Percentiles rank a stretch among this genome's conserved stretches.
Conservation (phyloP, 2,888 invertebrate genomes). For the Uropetala carovei region DNA sequence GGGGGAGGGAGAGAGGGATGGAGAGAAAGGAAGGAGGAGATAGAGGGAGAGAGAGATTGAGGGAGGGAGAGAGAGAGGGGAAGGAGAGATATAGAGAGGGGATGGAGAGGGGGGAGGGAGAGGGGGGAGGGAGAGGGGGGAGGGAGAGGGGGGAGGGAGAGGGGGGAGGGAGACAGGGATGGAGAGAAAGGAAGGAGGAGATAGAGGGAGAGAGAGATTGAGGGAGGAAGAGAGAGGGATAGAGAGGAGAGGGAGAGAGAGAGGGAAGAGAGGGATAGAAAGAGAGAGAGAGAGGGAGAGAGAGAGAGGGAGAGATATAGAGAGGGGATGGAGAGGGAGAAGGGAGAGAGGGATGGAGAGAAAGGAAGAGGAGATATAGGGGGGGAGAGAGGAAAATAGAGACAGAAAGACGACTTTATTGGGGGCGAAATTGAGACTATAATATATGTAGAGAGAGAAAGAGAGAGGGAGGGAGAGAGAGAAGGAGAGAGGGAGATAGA, state of each 20-base stretch:
- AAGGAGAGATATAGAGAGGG: too few relatives aligned
- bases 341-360: constrained; percentile 46
- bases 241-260: background rate
- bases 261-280: background rate
- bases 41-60: too few relatives aligned
- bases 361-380: constrained; percentile 55
- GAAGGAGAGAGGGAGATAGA: constrained; percentile 23
- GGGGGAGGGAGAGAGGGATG: too few relatives aligned
- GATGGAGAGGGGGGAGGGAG: too few relatives aligned
- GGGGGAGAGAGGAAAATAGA: background rate
- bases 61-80: too few relatives aligned
- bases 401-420: too few relatives aligned
- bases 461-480: background rate
- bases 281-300: background rate
- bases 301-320: constrained; percentile 67
- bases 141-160: too few relatives aligned
- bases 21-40: too few relatives aligned
- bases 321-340: constrained; percentile 67
- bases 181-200: background rate
- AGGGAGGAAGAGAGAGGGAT: background rate
- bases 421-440: too few relatives aligned
- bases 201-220: background rate
- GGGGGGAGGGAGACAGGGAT: background rate
- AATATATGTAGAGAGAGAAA: too few relatives aligned
- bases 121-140: too few relatives aligned